Evolutionary conservation across 2,888 invertebrate species (phyloP).

Genomic region (Euplexia lucipara): DNA sequence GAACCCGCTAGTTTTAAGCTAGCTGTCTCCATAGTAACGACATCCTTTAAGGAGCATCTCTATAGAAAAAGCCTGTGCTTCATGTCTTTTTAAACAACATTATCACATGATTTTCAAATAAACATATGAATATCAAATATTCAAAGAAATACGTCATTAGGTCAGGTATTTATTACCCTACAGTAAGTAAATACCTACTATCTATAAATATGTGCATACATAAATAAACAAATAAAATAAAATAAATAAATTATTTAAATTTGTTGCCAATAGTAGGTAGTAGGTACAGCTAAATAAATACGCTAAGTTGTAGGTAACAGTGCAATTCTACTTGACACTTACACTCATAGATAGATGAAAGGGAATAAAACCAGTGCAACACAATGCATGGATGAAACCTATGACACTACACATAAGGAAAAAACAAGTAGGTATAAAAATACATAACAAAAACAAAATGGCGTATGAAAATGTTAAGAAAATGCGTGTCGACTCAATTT

Average conservation of each 20-base stretch:
- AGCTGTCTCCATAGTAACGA: too few species aligned
- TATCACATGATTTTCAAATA: background rate
- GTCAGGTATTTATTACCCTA: background rate
- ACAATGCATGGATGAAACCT: conserved; percentile 32
- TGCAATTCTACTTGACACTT: conserved; percentile 12
- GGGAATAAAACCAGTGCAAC: conserved; percentile 30
- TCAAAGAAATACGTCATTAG: background rate
- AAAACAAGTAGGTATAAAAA: conserved; percentile 1
- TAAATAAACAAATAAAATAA: too few species aligned
- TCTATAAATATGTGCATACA: too few species aligned
- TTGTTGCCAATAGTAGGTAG: too few species aligned
- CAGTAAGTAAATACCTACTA: conserved; percentile 17
- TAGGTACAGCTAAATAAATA: conserved; percentile 35
- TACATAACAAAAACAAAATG: conserved; percentile 12
- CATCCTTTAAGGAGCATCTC: too few species aligned
- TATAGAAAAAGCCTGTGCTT: too few species aligned
- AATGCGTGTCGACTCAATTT: background rate
- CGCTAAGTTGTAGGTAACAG: background rate
- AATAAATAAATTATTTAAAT: too few species aligned
- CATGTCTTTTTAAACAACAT: too few species aligned
- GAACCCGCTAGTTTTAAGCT: background rate
- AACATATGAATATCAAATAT: too few species aligned
- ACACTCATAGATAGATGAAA: conserved; percentile 27
- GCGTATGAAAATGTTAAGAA: background rate
- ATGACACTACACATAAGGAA: conserved; percentile 8